Conservation (phyloP, 2,888 invertebrate genomes). For the Odontocerum albicorne region DNA sequence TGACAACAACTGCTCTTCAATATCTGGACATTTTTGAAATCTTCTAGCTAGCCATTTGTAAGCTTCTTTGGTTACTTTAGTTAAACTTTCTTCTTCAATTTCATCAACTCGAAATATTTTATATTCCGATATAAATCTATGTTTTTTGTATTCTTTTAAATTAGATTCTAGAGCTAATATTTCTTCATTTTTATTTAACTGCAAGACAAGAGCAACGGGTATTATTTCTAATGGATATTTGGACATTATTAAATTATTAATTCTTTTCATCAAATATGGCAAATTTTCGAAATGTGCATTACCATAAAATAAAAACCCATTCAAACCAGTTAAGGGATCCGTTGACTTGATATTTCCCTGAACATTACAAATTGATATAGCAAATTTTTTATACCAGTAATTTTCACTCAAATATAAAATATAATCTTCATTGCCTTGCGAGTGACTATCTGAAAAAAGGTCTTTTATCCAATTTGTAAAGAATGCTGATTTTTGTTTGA, state of each 20-base stretch:
- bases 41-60: conserved; percentile 57
- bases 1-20: conserved; percentile 61
- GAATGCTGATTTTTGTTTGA: conserved; percentile 49
- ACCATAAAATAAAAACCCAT: conserved; percentile 49
- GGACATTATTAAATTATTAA: conserved; percentile 45
- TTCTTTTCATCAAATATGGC: conserved; percentile 40
- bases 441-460: conserved; percentile 50
- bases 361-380: conserved; percentile 47
- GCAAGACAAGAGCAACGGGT: conserved; percentile 50
- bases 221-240: conserved; percentile 51
- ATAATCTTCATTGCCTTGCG: conserved; percentile 43
- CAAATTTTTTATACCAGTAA: conserved; percentile 55
- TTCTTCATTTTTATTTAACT: conserved; percentile 38
- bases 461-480: conserved; percentile 53
- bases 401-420: conserved; percentile 50
- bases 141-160: conserved; percentile 42
- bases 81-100: conserved; percentile 44
- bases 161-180: conserved; percentile 40
- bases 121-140: conserved; percentile 46
- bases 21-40: conserved; percentile 51
- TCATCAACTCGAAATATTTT: conserved; percentile 46
- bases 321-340: conserved; percentile 42
- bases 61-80: conserved; percentile 46
- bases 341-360: background rate
- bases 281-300: conserved; percentile 42